These are phyloP conservation scores for Chaetorhynchus papuensis DNA, from an alignment of 2,113 vertebrate species.

Conservation along the genomic window DNA sequence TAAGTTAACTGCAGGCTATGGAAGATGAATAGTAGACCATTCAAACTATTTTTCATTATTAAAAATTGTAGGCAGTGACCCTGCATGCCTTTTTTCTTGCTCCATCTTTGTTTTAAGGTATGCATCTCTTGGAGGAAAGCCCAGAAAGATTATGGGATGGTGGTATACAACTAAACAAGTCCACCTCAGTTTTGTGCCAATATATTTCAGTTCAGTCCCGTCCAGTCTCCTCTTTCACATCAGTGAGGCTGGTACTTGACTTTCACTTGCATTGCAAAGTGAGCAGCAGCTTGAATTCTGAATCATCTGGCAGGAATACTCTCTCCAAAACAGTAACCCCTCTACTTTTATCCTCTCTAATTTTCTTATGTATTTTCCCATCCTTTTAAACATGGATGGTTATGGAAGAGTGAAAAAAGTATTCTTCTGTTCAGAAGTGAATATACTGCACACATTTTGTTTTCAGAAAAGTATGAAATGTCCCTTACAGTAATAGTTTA, in stretches of 20 bases:
- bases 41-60: neutral
- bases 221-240: neutral
- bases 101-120: neutral
- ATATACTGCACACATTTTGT: neutral
- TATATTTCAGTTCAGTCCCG: neutral
- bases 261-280: constrained; percentile 20
- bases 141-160: neutral
- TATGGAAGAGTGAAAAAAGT: neutral
- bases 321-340: neutral
- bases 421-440: neutral
- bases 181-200: neutral
- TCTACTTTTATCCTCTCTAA: neutral
- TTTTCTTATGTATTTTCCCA: neutral
- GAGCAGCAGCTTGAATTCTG: constrained; percentile 4
- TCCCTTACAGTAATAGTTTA: neutral
- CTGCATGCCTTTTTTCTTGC: neutral
- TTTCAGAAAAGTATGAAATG: neutral
- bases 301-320: neutral
- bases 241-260: neutral
- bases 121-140: neutral
- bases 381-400: neutral
- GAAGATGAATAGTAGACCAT: neutral
- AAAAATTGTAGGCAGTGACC: neutral
- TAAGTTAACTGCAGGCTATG: neutral
- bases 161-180: neutral